Conservation (phyloP, 2,113 vertebrate species). For the Chionis minor region DNA sequence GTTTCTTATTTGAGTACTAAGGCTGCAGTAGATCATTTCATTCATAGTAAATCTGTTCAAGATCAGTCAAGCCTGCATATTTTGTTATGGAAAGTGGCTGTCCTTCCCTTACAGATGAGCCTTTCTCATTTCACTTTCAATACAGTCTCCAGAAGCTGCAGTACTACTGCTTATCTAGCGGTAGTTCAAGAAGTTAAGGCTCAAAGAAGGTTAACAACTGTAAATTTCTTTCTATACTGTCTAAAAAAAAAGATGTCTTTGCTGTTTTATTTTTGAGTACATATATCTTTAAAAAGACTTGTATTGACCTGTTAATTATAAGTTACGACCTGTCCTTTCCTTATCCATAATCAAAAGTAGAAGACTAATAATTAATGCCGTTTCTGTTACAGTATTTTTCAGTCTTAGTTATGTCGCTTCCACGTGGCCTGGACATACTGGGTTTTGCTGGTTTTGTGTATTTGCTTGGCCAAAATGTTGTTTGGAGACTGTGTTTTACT, state of each 20-base stretch:
- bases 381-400: background rate
- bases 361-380: background rate
- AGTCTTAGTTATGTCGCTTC: background rate
- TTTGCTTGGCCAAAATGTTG: background rate
- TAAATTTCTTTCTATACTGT: background rate
- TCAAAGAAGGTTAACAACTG: background rate
- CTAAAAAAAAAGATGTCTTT: background rate
- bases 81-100: background rate
- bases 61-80: background rate
- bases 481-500: background rate
- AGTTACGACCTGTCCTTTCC: background rate
- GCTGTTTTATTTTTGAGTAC: background rate
- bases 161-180: background rate
- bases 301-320: background rate
- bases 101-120: background rate
- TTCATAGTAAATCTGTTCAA: background rate
- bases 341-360: background rate
- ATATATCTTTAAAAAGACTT: background rate
- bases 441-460: background rate
- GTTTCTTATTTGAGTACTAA: background rate
- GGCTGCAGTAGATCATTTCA: background rate
- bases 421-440: background rate
- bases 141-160: background rate
- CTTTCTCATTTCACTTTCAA: background rate
- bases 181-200: background rate